phyloP scores from a whole-genome alignment of 64 coral and sea anemone species.

The Trachythela sp. region DNA sequence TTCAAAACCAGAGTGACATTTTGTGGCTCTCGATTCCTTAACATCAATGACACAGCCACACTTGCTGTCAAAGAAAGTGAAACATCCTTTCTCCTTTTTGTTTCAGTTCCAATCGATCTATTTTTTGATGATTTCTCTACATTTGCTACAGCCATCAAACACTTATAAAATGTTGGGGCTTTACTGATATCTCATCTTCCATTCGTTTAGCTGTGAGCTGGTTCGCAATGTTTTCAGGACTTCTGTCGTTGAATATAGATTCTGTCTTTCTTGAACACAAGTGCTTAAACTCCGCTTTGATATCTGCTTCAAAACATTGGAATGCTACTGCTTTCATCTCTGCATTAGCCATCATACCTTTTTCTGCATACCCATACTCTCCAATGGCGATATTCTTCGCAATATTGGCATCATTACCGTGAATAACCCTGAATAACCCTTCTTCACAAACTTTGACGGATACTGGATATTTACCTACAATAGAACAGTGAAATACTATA shows the following conservation, averaged over 20 bases:
- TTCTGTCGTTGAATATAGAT: too few relatives aligned
- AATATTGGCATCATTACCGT: not conserved
- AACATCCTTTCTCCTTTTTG: not conserved
- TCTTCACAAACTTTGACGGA: not conserved
- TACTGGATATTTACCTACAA: too few relatives aligned
- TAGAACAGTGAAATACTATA: not conserved
- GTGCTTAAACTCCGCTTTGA: too few relatives aligned
- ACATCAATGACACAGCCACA: not conserved
- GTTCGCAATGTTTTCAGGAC: too few relatives aligned
- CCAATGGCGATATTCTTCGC: not conserved
- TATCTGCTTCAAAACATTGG: too few relatives aligned
- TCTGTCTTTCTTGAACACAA: too few relatives aligned
- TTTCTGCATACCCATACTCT: not conserved
- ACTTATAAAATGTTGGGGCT: too few relatives aligned
- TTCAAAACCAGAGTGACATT: not conserved
- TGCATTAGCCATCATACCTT: too few relatives aligned
- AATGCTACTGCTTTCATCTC: too few relatives aligned
- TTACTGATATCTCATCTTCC: too few relatives aligned
- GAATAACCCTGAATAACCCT: not conserved
- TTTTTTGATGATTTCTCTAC: not conserved
- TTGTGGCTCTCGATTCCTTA: not conserved
- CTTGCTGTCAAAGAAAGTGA: not conserved
- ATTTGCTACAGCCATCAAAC: too few relatives aligned
- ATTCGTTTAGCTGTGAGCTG: too few relatives aligned
- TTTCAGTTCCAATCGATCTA: not conserved